Percentiles rank a stretch among this genome's conserved stretches.
These are phyloP conservation scores for Polymixis flavicincta DNA, from an alignment of 2,888 invertebrate species.

Conservation along the genomic window DNA sequence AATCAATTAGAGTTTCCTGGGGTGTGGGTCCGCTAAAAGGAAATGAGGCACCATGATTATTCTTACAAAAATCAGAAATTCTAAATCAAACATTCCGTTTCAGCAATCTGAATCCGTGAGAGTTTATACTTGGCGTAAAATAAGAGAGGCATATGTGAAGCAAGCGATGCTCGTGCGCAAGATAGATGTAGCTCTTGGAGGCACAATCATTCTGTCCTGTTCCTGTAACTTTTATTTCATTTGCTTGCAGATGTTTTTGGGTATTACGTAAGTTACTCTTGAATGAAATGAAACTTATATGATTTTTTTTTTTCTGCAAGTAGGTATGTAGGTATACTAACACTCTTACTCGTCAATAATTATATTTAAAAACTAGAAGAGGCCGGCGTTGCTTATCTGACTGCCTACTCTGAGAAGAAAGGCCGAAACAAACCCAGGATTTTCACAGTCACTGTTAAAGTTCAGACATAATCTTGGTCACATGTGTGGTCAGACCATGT, in stretches of 20 bases:
- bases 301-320: too few relatives aligned
- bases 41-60: not conserved
- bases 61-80: not conserved
- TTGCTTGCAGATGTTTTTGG: slow-evolving; percentile 92
- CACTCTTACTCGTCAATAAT: too few relatives aligned
- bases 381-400: too few relatives aligned
- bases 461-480: too few relatives aligned
- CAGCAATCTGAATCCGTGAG: slow-evolving; percentile 71
- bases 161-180: slow-evolving; percentile 90
- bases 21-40: too few relatives aligned
- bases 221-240: slow-evolving; percentile 93
- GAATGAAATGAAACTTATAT: not conserved
- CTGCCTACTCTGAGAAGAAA: too few relatives aligned
- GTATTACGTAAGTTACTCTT: slow-evolving; percentile 89
- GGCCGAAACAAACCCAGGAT: too few relatives aligned
- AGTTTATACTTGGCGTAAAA: slow-evolving; percentile 90
- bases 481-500: too few relatives aligned
- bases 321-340: too few relatives aligned
- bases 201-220: slow-evolving; percentile 91
- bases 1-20: too few relatives aligned
- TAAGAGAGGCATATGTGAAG: slow-evolving; percentile 92
- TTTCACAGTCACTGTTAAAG: too few relatives aligned
- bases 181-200: slow-evolving; percentile 91
- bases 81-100: slow-evolving; percentile 28
- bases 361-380: too few relatives aligned